Conservation (phyloP, 2,888 invertebrate species). For the Euclidia mi region DNA sequence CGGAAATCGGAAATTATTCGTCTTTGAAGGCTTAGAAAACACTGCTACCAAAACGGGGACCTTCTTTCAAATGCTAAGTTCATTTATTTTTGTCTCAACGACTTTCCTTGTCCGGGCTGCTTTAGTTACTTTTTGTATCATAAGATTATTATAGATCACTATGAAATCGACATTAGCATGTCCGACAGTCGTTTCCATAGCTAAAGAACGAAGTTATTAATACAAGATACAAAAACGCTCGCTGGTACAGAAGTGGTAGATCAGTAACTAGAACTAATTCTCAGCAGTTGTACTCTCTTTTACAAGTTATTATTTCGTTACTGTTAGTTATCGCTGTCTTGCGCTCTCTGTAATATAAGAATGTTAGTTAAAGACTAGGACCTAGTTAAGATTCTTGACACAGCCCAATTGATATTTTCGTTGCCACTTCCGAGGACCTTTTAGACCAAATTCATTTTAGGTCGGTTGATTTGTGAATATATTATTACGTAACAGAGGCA, state of each 20-base stretch:
- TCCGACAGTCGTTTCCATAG: slow-evolving; percentile 41
- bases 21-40: slow-evolving; percentile 38
- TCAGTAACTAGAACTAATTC: slow-evolving; percentile 11
- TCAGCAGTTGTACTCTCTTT: slow-evolving; percentile 6
- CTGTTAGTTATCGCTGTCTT: no score
- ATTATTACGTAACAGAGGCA: no score
- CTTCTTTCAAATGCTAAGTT: slow-evolving; percentile 49
- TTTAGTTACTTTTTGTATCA: slow-evolving; percentile 21
- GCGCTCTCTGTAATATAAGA: no score
- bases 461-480: not conserved
- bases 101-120: slow-evolving; percentile 15
- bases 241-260: slow-evolving; percentile 30
- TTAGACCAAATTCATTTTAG: not conserved
- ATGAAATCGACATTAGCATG: slow-evolving; percentile 36
- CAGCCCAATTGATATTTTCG: no score
- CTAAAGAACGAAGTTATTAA: slow-evolving; percentile 44
- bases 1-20: slow-evolving; percentile 53
- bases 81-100: slow-evolving; percentile 37
- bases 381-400: no score
- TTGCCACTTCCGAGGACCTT: no score
- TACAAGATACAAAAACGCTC: slow-evolving; percentile 38
- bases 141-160: slow-evolving; percentile 30
- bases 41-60: slow-evolving; percentile 16
- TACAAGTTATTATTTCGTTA: no score
- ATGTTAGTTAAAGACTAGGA: no score